Evolutionary conservation across 2,888 invertebrate genomes (phyloP), one percentile per base, ranked within the genome.

Genomic region (Mythimna pallens): DNA sequence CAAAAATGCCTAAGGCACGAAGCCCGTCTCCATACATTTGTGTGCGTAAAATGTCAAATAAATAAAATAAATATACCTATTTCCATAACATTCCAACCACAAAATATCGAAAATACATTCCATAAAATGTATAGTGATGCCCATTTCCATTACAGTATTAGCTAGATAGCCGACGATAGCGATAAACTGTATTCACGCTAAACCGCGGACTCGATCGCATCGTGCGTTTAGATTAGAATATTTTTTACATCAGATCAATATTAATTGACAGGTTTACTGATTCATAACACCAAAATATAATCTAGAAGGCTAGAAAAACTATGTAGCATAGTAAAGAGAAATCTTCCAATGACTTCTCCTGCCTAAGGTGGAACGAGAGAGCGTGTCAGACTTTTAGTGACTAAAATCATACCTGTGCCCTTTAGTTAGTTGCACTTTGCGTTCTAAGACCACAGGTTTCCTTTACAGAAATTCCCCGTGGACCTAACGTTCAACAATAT

Each of bases 111-210:
- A 71, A 71, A 43, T 8, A 36, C 43, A 63, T 71, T 52, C 5
- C 8, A 30, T 36, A 58, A 40, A 77, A 55, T 30, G 22, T 59
- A 34, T 54, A 58, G 55, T 66, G 40, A 54, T 65, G 43, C 25
- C 52, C 68, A 30, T 55, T 57, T 67, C 43, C 34, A 80, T 67
- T 55, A 75, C 30, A 65, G 75, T 55, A 74, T 78, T 57, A 78
- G 17, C n/a, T 64, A 25, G 47, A 30, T 20, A 20, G 20, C 55
- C 59, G 8, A 66, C 75, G 36, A 65, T 78, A 75, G 65, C 78
- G 54, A 80, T 64, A 75, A 78, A 75, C 59, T n/a, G 25, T 55
- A 59, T 78, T 63, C 25, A 65, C 17, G 55, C 0, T 68, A 47
- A 64, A 80, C 76, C 64, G 50, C 68, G 20, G 52, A 65, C 64